Conservation (phyloP, 2,113 vertebrate species). For the Rissa tridactyla region DNA sequence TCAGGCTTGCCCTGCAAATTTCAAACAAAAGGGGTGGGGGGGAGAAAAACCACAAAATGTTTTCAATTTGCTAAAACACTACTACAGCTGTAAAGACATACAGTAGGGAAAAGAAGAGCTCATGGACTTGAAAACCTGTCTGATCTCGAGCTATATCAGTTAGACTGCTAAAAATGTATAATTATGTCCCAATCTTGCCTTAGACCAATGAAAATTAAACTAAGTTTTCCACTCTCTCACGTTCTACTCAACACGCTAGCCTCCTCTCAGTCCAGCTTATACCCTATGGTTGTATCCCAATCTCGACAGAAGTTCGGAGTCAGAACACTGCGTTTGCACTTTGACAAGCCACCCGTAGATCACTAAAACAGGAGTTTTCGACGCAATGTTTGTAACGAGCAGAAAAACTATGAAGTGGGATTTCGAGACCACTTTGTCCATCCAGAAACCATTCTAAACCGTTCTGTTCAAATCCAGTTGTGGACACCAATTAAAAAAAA, state of each 20-base stretch:
- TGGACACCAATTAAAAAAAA: not conserved
- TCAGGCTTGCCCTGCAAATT: slow-evolving; percentile 90
- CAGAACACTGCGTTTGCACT: not conserved
- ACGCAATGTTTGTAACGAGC: not conserved
- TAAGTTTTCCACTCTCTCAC: not conserved
- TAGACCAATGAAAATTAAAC: not conserved
- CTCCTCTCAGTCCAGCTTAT: not conserved
- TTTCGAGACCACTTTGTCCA: not conserved
- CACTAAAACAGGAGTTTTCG: not conserved
- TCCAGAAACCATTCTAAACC: not conserved
- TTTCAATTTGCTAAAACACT: not conserved
- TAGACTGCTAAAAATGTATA: not conserved
- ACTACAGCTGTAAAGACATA: not conserved
- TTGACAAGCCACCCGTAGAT: not conserved
- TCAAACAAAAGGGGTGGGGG: not conserved
- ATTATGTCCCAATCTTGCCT: not conserved
- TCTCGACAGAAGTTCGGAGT: not conserved
- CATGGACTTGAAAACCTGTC: not conserved
- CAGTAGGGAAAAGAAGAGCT: not conserved
- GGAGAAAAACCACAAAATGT: not conserved
- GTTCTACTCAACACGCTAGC: not conserved
- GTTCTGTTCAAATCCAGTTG: not conserved
- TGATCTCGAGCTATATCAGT: not conserved
- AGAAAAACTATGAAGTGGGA: not conserved
- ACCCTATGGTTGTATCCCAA: not conserved